phyloP scores from a whole-genome alignment of 2,888 invertebrate genomes.

The Apotomis capreana region DNA sequence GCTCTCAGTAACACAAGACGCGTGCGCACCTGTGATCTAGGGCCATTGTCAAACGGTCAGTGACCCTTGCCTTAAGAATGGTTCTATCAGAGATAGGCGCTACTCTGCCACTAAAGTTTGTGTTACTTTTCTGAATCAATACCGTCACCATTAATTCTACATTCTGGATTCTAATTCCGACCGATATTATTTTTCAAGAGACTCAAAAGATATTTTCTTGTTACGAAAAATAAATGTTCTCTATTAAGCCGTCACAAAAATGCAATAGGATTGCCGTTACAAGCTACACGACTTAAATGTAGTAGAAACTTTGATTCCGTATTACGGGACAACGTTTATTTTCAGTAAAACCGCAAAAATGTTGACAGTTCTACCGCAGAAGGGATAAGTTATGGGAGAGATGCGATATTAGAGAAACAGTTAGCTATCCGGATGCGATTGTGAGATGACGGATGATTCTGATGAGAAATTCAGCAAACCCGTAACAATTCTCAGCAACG shows the following conservation, averaged over 20 bases:
- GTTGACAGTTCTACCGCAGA: conserved; percentile 35
- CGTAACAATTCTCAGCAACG: too few relatives aligned
- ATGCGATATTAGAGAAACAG: conserved; percentile 28
- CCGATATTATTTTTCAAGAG: too few relatives aligned
- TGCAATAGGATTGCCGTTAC: neutral
- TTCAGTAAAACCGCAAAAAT: conserved; percentile 33
- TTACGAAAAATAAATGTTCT: too few relatives aligned
- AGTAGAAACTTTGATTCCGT: conserved; percentile 3
- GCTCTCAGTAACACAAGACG: conserved; percentile 35
- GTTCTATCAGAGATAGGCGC: too few relatives aligned
- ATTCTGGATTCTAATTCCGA: too few relatives aligned
- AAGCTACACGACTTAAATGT: neutral
- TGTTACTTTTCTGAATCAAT: too few relatives aligned
- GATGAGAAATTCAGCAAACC: conserved; percentile 1
- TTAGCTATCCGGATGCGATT: conserved; percentile 22
- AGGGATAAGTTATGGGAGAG: conserved; percentile 21
- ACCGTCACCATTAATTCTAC: too few relatives aligned
- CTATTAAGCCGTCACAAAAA: too few relatives aligned
- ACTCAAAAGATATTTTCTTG: too few relatives aligned
- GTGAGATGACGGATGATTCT: conserved; percentile 16
- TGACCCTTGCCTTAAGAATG: conserved; percentile 5
- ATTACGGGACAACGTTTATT: conserved; percentile 27
- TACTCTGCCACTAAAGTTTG: too few relatives aligned
- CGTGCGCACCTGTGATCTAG: conserved; percentile 40
- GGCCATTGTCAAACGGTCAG: conserved; percentile 38